Evolutionary conservation across 2,888 invertebrate species (phyloP).

Genomic region (Acrocyrtus sp.): DNA sequence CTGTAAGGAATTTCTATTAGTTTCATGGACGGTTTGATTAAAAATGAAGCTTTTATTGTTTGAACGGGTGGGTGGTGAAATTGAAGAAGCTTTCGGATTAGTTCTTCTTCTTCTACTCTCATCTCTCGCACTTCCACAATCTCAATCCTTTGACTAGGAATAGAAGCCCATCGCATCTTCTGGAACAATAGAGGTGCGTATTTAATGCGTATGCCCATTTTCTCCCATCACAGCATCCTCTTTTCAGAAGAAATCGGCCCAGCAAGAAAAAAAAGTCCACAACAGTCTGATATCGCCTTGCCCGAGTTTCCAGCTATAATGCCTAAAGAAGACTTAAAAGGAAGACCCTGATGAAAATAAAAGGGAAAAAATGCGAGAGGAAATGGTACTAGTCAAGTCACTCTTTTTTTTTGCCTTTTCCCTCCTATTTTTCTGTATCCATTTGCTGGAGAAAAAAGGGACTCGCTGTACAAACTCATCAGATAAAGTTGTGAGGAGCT

Average conservation of each 20-base stretch:
- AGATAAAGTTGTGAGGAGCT: conserved; percentile 13
- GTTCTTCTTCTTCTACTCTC: no score
- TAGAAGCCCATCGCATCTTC: conserved; percentile 11
- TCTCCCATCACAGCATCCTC: not conserved
- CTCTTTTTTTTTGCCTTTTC: not conserved
- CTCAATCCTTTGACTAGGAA: conserved; percentile 29
- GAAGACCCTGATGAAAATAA: no score
- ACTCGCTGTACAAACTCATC: conserved; percentile 29
- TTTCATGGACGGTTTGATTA: conserved; percentile 30
- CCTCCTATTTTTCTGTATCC: no score
- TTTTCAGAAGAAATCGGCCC: not conserved
- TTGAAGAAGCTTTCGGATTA: conserved; percentile 33
- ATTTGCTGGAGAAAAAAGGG: not conserved
- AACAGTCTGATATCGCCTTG: not conserved
- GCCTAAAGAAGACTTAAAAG: not conserved
- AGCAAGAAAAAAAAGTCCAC: not conserved
- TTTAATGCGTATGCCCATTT: no score
- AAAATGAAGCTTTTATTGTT: conserved; percentile 47
- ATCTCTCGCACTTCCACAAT: no score
- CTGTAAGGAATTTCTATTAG: not conserved
- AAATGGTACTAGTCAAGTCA: not conserved
- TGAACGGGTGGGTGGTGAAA: conserved; percentile 27
- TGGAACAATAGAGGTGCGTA: not conserved
- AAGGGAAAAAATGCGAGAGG: not conserved
- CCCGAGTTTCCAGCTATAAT: not conserved